Evolutionary conservation across 2,888 invertebrate species (phyloP), one percentile per base, ranked within the genome.

Genomic region (Agrochola lota): DNA sequence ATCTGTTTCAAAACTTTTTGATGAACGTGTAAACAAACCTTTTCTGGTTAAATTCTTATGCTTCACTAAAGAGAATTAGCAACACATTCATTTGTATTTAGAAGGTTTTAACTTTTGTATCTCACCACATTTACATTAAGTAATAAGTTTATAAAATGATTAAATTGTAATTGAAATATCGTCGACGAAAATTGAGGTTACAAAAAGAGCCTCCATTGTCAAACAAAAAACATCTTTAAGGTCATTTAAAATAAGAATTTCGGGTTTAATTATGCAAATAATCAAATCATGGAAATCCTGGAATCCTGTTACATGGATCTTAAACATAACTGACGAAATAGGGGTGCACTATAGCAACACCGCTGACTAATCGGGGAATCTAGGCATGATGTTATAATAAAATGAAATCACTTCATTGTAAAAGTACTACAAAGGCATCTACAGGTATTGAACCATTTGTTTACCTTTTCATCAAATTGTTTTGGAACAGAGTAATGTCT

Each of bases 401-500:
- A 46, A 46, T 46, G 46, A 15, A 46, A 46, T 46, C 15, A 46
- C 46, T 46, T 15, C 2, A 46, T 46, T 46, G 0, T 46, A 46
- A 15, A 35, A 46, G 0, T 49, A 49, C 49, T 17, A 52, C n/a
- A 64, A 23, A 40, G 23, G 3, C n/a, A 15, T 35, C 1, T 15
- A 43, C 43, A 17, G 8, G 23, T 26, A 43, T 11, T 6, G 1
- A n/a, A 1, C 11, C 3, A 66, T 26, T 66, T 66, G 20, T 67
- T 46, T 11, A 46, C 20, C 26, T 20, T 49, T 20, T 30, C 8
- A 30, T 23, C 15, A 5, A 30, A 49, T 68, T 1, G 23, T 26
- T 68, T 68, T 68, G 15, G 15, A 49, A 23, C 67, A 30, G 23
- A 49, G 20, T 49, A 64, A 78, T 69, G 20, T 72, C 52, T 26